Percentiles rank a stretch among this genome's conserved stretches.
Evolutionary conservation across 2,113 vertebrate species (phyloP).

Genomic region (Alectura lathami): DNA sequence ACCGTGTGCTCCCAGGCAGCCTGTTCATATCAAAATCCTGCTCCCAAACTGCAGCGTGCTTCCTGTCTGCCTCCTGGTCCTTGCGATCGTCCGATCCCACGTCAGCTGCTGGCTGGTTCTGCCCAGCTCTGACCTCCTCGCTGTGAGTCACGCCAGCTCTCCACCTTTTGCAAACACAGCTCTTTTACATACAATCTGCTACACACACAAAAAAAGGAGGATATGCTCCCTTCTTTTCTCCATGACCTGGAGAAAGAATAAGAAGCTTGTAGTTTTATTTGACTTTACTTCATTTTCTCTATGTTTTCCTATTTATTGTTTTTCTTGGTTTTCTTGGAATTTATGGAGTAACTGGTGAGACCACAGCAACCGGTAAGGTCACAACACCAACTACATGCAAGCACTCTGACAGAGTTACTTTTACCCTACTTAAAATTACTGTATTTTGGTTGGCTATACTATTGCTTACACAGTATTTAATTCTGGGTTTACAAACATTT

Average conservation of each 20-base stretch:
- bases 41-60: neutral
- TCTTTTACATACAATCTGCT: neutral
- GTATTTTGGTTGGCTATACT: neutral
- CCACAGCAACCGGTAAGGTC: neutral
- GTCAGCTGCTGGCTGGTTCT: neutral
- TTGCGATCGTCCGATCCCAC: neutral
- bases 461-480: neutral
- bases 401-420: neutral
- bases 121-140: neutral
- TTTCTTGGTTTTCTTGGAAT: neutral
- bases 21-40: neutral
- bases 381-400: neutral
- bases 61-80: neutral
- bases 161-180: conserved; percentile 59
- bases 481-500: neutral
- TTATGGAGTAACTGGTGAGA: neutral
- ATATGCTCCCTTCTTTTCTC: neutral
- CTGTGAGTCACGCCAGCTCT: conserved; percentile 22
- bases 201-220: neutral
- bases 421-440: neutral
- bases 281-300: neutral
- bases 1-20: neutral
- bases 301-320: neutral
- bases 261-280: neutral
- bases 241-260: neutral